Percentiles rank a stretch among this genome's conserved stretches.
These are phyloP conservation scores for Chondrilla cf. caribensis DNA, from an alignment of 37 sponge, comb jelly and placozoan genomes.

Conservation along the genomic window DNA sequence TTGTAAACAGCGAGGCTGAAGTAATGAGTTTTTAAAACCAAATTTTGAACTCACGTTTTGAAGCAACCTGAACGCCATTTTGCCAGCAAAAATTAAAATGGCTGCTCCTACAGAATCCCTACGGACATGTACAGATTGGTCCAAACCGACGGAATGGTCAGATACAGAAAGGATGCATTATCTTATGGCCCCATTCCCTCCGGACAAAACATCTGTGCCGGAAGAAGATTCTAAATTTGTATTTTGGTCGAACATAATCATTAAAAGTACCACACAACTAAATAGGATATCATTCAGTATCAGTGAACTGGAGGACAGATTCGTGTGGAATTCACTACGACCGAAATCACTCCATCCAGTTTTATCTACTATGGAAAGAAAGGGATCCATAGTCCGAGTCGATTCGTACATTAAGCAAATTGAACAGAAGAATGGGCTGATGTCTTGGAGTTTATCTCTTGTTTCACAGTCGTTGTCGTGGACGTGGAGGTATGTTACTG, in stretches of 20 bases:
- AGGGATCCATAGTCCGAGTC: constrained; percentile 8
- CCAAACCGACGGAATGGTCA: constrained; percentile 53
- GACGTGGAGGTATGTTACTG: constrained; percentile 27
- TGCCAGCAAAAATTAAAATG: neutral
- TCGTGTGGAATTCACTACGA: constrained; percentile 26
- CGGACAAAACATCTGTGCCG: neutral
- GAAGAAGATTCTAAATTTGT: constrained; percentile 33
- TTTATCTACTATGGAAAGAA: constrained; percentile 33
- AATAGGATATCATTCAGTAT: constrained; percentile 25
- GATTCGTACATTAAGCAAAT: neutral
- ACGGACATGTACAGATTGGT: no score
- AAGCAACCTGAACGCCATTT: no score
- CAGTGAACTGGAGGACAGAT: constrained; percentile 32
- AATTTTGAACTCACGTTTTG: no score
- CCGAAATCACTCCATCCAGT: constrained; percentile 36
- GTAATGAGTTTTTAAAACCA: no score
- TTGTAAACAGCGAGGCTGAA: no score
- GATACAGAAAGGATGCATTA: constrained; percentile 61
- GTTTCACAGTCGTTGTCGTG: constrained; percentile 33
- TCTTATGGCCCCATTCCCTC: constrained; percentile 58
- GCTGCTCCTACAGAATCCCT: neutral
- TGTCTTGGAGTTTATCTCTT: constrained; percentile 35
- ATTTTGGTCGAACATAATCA: constrained; percentile 58
- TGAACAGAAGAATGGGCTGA: constrained; percentile 11
- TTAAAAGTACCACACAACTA: constrained; percentile 32